phyloP scores from a whole-genome alignment of 2,113 vertebrate genomes.

The Forbesichthys agassizii region DNA sequence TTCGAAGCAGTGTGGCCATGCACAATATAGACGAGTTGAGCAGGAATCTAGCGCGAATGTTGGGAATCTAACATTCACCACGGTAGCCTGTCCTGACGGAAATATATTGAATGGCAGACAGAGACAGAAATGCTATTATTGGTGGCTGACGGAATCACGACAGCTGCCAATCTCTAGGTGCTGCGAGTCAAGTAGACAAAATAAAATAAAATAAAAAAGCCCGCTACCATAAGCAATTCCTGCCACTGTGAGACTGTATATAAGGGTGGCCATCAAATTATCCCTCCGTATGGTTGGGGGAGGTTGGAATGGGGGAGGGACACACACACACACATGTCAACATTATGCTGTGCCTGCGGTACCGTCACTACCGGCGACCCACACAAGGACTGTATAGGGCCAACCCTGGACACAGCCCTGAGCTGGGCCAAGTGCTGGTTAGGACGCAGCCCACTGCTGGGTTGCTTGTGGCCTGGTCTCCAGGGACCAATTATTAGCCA shows the following conservation, averaged over 20 bases:
- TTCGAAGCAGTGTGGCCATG: no score
- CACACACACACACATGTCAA: conserved; percentile 65
- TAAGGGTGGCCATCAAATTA: conserved; percentile 69
- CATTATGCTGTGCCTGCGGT: conserved; percentile 62
- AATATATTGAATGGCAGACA: no score
- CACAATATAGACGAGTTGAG: no score
- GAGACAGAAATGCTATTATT: no score
- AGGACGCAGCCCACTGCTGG: background rate
- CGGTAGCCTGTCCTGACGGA: no score
- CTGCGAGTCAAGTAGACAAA: background rate
- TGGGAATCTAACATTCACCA: no score
- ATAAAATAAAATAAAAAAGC: background rate
- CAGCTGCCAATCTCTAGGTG: background rate
- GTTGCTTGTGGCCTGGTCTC: conserved; percentile 40
- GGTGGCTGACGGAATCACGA: no score
- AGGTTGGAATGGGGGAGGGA: conserved; percentile 47
- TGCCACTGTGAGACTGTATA: conserved; percentile 68
- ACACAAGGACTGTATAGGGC: conserved; percentile 58
- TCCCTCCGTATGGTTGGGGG: conserved; percentile 69
- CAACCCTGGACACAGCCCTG: conserved; percentile 49
- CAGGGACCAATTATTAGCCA: conserved; percentile 33
- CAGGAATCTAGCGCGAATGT: no score
- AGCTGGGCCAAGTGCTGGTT: conserved; percentile 49
- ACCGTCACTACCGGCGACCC: conserved; percentile 64
- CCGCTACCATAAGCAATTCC: background rate